phyloP scores from a whole-genome alignment of 2,888 invertebrate species.

The Eudasyphora cyanicolor region DNA sequence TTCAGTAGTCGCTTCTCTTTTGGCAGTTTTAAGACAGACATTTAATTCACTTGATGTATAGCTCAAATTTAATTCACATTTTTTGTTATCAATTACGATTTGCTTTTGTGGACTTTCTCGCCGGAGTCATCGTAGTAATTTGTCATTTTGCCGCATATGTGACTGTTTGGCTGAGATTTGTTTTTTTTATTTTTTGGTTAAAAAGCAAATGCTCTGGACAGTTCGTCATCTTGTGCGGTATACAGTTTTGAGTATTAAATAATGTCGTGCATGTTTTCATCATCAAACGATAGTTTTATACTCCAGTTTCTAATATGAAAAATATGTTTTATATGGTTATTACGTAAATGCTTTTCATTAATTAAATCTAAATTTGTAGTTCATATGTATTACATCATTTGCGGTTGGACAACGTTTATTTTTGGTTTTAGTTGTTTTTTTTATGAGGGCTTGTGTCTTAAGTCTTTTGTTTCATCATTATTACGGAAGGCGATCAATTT shows the following conservation, averaged over 20 bases:
- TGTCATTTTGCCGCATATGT: background rate
- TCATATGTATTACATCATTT: slow-evolving; percentile 1
- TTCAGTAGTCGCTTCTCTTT: background rate
- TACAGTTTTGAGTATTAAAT: background rate
- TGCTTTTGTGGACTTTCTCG: slow-evolving; percentile 3
- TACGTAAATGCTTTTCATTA: slow-evolving; percentile 11
- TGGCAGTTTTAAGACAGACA: background rate
- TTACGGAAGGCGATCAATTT: background rate
- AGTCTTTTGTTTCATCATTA: slow-evolving; percentile 7
- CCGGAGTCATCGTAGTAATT: background rate
- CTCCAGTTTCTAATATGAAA: slow-evolving; percentile 11
- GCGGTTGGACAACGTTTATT: too few relatives aligned
- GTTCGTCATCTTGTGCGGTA: too few relatives aligned
- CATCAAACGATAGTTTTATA: background rate
- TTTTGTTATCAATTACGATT: slow-evolving; percentile 14
- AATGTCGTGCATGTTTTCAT: background rate
- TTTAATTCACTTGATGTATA: background rate
- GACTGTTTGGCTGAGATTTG: background rate
- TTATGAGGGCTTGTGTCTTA: background rate
- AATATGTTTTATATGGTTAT: slow-evolving; percentile 1
- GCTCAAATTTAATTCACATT: slow-evolving; percentile 1
- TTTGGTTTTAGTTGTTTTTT: too few relatives aligned
- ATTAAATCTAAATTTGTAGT: background rate
- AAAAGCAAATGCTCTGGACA: too few relatives aligned
- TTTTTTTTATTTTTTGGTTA: background rate